A percentile compares a stretch with the other conserved stretches of the same genome.
These are phyloP conservation scores for Phlogophora meticulosa DNA, from an alignment of 2,888 invertebrate genomes.

Conservation along the genomic window DNA sequence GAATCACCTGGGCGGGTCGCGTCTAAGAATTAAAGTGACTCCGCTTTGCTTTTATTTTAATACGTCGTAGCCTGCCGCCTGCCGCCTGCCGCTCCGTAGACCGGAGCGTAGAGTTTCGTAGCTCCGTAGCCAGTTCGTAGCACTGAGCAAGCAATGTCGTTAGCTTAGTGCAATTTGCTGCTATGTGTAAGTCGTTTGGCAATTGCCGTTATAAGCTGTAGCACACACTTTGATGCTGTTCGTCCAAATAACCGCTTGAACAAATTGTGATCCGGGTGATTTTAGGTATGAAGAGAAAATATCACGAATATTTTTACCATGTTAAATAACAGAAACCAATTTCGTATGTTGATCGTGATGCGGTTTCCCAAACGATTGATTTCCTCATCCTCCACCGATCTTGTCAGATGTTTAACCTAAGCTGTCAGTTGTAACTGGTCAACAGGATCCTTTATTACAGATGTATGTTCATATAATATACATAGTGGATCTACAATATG, in stretches of 20 bases:
- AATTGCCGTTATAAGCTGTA: conserved; percentile 57
- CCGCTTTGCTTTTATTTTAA: conserved; percentile 67
- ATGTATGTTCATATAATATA: neutral
- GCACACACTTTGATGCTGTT: conserved; percentile 45
- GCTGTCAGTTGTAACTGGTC: too few species aligned
- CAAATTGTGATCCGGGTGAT: conserved; percentile 7
- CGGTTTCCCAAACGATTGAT: too few species aligned
- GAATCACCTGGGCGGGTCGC: conserved; percentile 66
- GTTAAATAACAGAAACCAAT: neutral
- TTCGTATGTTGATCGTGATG: neutral
- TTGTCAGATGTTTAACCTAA: too few species aligned
- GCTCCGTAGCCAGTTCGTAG: conserved; percentile 53
- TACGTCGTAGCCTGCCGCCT: conserved; percentile 56
- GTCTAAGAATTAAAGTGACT: conserved; percentile 64
- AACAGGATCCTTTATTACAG: neutral
- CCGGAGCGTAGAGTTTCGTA: conserved; percentile 58
- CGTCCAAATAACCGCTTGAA: conserved; percentile 39
- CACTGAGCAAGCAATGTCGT: conserved; percentile 63
- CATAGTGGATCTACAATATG: too few species aligned
- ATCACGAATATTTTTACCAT: neutral
- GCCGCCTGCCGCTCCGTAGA: conserved; percentile 53
- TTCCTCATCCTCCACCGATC: too few species aligned
- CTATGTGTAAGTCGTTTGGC: conserved; percentile 57
- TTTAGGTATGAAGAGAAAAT: conserved; percentile 9
- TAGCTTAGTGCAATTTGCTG: conserved; percentile 66